These are phyloP conservation scores for Sparidentex hasta DNA, from an alignment of 2,797 vertebrate genomes.

Conservation along the genomic window DNA sequence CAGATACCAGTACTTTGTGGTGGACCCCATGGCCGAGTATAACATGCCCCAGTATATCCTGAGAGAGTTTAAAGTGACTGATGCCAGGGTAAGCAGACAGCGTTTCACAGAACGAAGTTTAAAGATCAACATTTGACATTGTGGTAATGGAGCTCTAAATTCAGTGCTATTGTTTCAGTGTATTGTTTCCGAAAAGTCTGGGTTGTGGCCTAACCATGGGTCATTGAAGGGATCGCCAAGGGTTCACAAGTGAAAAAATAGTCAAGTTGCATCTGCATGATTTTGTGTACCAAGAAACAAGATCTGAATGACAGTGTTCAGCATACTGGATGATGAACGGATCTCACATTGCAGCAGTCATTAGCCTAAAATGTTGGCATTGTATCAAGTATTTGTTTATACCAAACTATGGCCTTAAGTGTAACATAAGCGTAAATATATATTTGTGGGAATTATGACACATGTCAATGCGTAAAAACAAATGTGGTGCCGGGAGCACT, in stretches of 20 bases:
- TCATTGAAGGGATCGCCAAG: slow-evolving; percentile 13
- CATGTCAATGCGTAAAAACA: slow-evolving; percentile 76
- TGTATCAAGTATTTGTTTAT: slow-evolving; percentile 70
- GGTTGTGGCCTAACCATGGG: background rate
- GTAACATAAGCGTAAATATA: slow-evolving; percentile 62
- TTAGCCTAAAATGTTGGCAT: slow-evolving; percentile 49
- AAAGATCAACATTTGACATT: slow-evolving; percentile 20
- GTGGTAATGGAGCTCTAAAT: slow-evolving; percentile 10
- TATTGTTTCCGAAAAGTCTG: slow-evolving; percentile 25
- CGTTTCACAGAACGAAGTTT: slow-evolving; percentile 22
- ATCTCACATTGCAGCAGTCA: slow-evolving; percentile 39
- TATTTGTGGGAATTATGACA: slow-evolving; percentile 75
- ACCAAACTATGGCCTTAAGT: slow-evolving; percentile 67
- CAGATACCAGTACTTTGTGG: slow-evolving; percentile 99
- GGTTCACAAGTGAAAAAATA: background rate
- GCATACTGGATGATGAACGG: slow-evolving; percentile 30
- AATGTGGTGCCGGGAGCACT: slow-evolving; percentile 66
- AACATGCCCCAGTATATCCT: slow-evolving; percentile 99
- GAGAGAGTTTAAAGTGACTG: slow-evolving; percentile 99
- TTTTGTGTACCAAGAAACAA: slow-evolving; percentile 20
- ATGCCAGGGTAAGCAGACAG: slow-evolving; percentile 93
- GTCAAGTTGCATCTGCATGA: background rate
- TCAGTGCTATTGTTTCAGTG: slow-evolving; percentile 16
- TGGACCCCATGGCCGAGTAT: slow-evolving; percentile 99
- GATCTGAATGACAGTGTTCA: slow-evolving; percentile 38